phyloP scores from a whole-genome alignment of 2,113 vertebrate genomes.

The Cheilinus undulatus region DNA sequence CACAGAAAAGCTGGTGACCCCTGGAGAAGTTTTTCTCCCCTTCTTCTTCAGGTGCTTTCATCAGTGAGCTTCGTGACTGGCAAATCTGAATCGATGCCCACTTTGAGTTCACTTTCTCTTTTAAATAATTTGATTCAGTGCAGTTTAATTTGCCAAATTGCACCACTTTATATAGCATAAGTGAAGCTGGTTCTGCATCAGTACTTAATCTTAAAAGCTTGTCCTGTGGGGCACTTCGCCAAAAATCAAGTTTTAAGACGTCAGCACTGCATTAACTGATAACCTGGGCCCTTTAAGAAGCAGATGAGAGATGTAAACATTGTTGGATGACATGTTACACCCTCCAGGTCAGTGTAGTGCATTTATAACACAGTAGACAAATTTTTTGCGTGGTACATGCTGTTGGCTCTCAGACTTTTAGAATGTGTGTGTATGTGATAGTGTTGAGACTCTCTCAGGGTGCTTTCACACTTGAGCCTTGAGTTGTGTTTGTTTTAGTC shows the following conservation, averaged over 20 bases:
- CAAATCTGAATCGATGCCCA: not conserved
- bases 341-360: no score
- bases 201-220: not conserved
- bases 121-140: not conserved
- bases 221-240: not conserved
- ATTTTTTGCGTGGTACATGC: no score
- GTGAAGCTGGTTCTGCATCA: not conserved
- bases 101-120: not conserved
- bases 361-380: no score
- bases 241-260: not conserved
- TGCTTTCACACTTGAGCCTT: no score
- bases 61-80: not conserved
- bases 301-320: no score
- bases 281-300: not conserved
- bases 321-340: no score
- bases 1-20: constrained; percentile 1
- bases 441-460: no score
- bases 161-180: not conserved
- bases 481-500: no score
- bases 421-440: no score
- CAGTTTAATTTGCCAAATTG: not conserved
- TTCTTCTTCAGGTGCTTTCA: not conserved
- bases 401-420: no score
- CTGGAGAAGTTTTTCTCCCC: not conserved
- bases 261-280: not conserved